Percentiles rank a stretch among this genome's conserved stretches.
phyloP scores from a whole-genome alignment of 23 tunicate species.

The Oikopleura dioica region DNA sequence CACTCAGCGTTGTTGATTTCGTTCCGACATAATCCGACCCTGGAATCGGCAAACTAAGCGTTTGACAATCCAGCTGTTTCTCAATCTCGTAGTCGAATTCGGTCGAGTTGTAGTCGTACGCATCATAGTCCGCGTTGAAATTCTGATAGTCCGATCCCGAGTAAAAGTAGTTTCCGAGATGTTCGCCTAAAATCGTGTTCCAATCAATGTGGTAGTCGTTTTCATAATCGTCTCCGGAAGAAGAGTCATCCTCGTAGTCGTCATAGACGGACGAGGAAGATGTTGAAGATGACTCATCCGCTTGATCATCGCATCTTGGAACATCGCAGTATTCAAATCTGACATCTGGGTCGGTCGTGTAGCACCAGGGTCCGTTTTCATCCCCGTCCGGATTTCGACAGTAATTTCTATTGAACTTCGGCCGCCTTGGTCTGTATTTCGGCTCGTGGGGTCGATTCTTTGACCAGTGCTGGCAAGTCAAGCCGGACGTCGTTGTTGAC shows the following conservation, averaged over 20 bases:
- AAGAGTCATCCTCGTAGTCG: too few species aligned
- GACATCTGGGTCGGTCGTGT: not conserved
- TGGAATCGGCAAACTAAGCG: not conserved
- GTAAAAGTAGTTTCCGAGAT: not conserved
- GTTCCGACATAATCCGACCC: conserved; percentile 7
- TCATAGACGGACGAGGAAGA: too few species aligned
- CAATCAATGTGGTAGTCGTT: not conserved
- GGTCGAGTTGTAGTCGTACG: conserved; percentile 7
- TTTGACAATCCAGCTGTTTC: not conserved
- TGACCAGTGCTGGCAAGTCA: not conserved
- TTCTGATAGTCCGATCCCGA: not conserved
- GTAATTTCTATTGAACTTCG: not conserved
- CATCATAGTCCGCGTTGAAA: not conserved
- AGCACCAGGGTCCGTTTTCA: conserved; percentile 6
- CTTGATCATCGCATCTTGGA: conserved; percentile 1
- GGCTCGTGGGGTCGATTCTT: not conserved
- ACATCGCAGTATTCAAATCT: conserved; percentile 1
- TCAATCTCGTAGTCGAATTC: not conserved
- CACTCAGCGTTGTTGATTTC: not conserved
- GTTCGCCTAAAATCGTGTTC: not conserved
- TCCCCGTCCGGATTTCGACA: conserved; percentile 12
- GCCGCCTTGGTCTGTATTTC: not conserved
- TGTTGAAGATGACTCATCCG: too few species aligned
- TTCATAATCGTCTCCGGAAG: too few species aligned
- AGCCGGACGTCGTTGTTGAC: not conserved